These are phyloP conservation scores for crab-eating macaque (Macaca fascicularis) DNA, from an alignment of 2,113 vertebrate genomes.

Conservation along the genomic window T2T-MFA8v1.1 NC_088381.1:70621501-70622000, in stretches of 20 bases:
- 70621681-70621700: not conserved
- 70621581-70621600: not conserved
- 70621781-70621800: not conserved
- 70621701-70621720: not conserved
- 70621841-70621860: slow-evolving; percentile 31
- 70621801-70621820: not conserved
- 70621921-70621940: not conserved
- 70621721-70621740: not conserved
- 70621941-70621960: not conserved
- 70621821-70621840: not conserved
- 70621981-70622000: not conserved
- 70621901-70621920: not conserved
- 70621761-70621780: not conserved
- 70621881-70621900: not conserved
- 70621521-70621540: not conserved
- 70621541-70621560: not conserved
- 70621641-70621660: not conserved
- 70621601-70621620: not conserved
- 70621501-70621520: not conserved
- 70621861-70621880: not conserved
- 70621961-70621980: not conserved
- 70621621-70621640: not conserved
- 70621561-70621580: not conserved
- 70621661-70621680: not conserved
- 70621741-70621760: not conserved